phyloP scores from a whole-genome alignment of 2,113 vertebrate genomes.

The Plecotus auritus region DNA sequence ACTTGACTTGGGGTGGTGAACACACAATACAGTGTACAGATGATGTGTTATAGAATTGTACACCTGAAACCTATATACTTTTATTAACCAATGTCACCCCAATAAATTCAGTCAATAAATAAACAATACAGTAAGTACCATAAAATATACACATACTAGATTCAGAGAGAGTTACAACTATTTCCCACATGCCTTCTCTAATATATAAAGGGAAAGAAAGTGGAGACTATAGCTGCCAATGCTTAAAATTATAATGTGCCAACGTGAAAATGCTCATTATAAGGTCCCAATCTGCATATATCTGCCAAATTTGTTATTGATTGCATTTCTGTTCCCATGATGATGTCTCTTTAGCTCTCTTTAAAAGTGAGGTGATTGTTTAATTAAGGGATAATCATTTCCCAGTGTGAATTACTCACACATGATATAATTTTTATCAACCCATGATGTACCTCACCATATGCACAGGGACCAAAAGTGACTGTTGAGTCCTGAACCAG shows the following conservation, averaged over 20 bases:
- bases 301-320: constrained; percentile 35
- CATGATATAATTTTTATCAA: not conserved
- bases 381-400: constrained; percentile 32
- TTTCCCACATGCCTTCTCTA: not conserved
- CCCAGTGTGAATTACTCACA: constrained; percentile 34
- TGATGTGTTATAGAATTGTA: not conserved
- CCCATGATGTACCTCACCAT: not conserved
- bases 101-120: not conserved
- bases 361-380: constrained; percentile 37
- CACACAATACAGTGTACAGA: not conserved
- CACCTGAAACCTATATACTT: not conserved
- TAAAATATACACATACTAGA: not conserved
- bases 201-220: not conserved
- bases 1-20: not conserved
- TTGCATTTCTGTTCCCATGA: not conserved
- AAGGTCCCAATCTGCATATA: not conserved
- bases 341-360: not conserved
- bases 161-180: not conserved
- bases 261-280: not conserved
- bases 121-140: not conserved
- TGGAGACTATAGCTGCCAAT: not conserved
- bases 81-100: not conserved
- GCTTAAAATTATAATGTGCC: constrained; percentile 19
- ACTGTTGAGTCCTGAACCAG: not conserved
- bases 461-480: not conserved